Evolutionary conservation across 2,888 invertebrate genomes (phyloP), one percentile per base, ranked within the genome.

Genomic region (Macrosoma leucophasiata): DNA sequence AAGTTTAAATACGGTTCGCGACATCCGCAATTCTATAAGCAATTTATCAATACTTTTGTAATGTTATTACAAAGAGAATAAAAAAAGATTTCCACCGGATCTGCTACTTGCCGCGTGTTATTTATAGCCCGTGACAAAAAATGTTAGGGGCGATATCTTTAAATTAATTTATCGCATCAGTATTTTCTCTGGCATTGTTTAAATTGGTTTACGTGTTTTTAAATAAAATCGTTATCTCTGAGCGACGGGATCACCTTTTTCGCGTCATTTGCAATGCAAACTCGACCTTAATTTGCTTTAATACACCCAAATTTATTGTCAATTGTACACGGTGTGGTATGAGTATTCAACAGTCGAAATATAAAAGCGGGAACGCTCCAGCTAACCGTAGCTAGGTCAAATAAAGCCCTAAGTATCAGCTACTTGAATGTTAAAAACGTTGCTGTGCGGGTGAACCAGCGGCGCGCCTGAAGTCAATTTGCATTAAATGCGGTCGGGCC

Each of bases 381-480:
- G n/a, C n/a, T n/a, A n/a, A n/a, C n/a, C 58, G 58, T 59, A 58
- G 61, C 58, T 54, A 53, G 62, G 61, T 63, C 62, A 61, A 70
- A 72, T 73, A 76, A 72, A 78, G 67, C 68, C 65, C 69, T 62
- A 68, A 77, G 76, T 67, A 71, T 66, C 63, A 64, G 66, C 69
- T 71, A 72, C 76, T 77, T 75, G 71, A 75, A 74, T 76, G 67
- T n/a, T 69, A 74, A 78, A 78, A 76, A 78, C 71, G 65, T 61
- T 60, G 64, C 68, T 64, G 64, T 65, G 66, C 70, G 66, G 63
- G 56, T 48, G 59, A 56, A 50, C 55, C 48, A 52, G 58, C 57
- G 52, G 58, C 57, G 60, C 41, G 60, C 53, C 60, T 68, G 67
- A 64, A 66, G 67, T 64, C 71, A 72, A 81, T 79, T 81, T 79